Evolutionary conservation across 1,140 invertebrate genomes (phyloP).

Genomic region (Leptopilina boulardi): DNA sequence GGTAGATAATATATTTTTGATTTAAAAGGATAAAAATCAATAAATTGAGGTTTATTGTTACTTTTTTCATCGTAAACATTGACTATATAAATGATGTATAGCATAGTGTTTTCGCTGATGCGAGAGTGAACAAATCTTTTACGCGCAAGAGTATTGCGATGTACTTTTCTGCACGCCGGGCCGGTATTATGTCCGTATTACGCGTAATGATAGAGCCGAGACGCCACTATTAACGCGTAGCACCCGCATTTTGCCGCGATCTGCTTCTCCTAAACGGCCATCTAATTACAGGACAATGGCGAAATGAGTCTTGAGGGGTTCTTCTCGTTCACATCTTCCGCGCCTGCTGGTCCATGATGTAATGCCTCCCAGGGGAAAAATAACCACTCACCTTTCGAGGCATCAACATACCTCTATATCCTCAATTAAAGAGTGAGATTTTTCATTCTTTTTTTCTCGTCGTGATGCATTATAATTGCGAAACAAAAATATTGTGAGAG

Average conservation of each 20-base stretch:
- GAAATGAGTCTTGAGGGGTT: background rate
- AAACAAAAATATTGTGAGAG: no score
- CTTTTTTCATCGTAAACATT: background rate
- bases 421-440: slow-evolving; percentile 15
- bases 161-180: no score
- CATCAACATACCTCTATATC: background rate
- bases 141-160: slow-evolving; percentile 18
- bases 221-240: slow-evolving; percentile 61
- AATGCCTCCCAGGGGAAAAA: slow-evolving; percentile 1
- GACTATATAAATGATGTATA: background rate
- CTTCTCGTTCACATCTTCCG: slow-evolving; percentile 4
- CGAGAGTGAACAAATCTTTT: slow-evolving; percentile 42
- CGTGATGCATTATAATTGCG: background rate
- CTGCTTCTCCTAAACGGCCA: slow-evolving; percentile 60
- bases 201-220: slow-evolving; percentile 62
- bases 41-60: no score
- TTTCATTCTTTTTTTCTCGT: background rate
- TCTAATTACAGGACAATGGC: slow-evolving; percentile 62
- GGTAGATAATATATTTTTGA: no score
- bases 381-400: background rate
- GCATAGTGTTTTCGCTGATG: background rate
- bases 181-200: slow-evolving; percentile 63
- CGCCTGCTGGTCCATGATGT: slow-evolving; percentile 7
- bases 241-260: slow-evolving; percentile 55
- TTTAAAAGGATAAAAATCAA: no score